Evolutionary conservation across 2,113 vertebrate species (phyloP), one percentile per base, ranked within the genome.

Genomic region (Todiramphus saurophagus): DNA sequence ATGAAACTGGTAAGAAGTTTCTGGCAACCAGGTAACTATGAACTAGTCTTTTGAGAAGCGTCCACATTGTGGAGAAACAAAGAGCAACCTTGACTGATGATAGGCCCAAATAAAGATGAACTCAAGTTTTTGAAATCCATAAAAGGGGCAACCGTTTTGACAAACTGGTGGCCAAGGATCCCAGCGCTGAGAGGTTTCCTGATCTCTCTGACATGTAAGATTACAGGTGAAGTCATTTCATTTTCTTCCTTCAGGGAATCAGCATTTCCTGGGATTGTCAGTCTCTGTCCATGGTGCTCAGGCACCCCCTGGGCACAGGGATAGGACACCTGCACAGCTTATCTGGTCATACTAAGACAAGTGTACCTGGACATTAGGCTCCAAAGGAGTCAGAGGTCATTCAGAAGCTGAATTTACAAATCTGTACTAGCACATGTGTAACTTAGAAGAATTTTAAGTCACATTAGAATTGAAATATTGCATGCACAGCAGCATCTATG

Each of bases 271-370:
- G 41, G 37, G 19, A 35, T 88, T 39, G 39, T 25, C 64, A 18
- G 76, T 60, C 93, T 87, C 95, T 94, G 94, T 96, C 96, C 94
- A 78, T 95, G 94, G 93, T 95, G 83, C 95, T 96, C 91, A 60
- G 83, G n/a, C 56, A 21, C 19, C 18, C 17, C 19, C 28, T 39
- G 13, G 28, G 41, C 4, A 0, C 37, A 10, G 31, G 46, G 43
- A 18, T 14, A 1, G 0, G 25, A 11, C 67, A 33, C 21, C 28
- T 4, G 0, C 0, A 0, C 21, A 23, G 28, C 6, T 41, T 19
- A 1, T n/a, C 28, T 27, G 50, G 10, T 15, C 72, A 5, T 3
- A 14, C 68, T 19, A 14, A 55, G 17, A 5, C 5, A 66, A 77
- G 18, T 4, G 19, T 17, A 67, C n/a, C n/a, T 33, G 5, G 43